These are phyloP conservation scores for Daphoenositta chrysoptera DNA, from an alignment of 2,113 vertebrate species.

Conservation along the genomic window DNA sequence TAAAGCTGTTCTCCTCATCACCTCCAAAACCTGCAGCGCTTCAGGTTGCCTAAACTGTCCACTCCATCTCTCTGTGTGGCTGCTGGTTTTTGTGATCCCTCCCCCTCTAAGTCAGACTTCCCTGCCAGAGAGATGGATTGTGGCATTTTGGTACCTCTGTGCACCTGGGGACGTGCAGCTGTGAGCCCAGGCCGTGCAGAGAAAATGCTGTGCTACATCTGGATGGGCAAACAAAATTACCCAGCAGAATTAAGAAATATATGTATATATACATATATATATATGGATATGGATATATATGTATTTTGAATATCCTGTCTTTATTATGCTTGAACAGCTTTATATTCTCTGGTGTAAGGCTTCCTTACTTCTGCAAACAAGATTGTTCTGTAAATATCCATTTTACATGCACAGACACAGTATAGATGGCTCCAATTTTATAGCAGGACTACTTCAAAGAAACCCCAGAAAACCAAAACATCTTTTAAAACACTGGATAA, in stretches of 20 bases:
- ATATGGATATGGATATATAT: too few relatives aligned
- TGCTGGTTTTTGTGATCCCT: neutral
- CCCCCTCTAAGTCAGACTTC: neutral
- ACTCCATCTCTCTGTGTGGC: fast-evolving
- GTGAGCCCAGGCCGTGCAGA: neutral
- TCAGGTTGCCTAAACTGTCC: neutral
- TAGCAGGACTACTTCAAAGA: neutral
- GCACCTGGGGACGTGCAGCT: neutral
- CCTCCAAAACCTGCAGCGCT: neutral
- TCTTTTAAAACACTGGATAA: neutral
- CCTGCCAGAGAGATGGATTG: neutral
- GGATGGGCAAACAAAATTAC: neutral
- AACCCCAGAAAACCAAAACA: neutral
- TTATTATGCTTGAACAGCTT: neutral
- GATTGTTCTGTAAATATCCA: neutral
- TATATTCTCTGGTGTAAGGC: neutral
- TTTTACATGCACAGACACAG: neutral
- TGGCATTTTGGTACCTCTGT: neutral
- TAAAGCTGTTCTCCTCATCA: neutral
- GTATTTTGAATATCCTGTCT: too few relatives aligned
- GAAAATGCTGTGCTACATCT: neutral
- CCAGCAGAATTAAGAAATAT: neutral
- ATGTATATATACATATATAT: neutral
- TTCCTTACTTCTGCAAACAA: neutral
- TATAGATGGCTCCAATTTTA: neutral